A percentile compares a stretch with the other conserved stretches of the same genome.
Evolutionary conservation across 2,113 vertebrate genomes (phyloP).

Genomic region (Chrysochloris asiatica): DNA sequence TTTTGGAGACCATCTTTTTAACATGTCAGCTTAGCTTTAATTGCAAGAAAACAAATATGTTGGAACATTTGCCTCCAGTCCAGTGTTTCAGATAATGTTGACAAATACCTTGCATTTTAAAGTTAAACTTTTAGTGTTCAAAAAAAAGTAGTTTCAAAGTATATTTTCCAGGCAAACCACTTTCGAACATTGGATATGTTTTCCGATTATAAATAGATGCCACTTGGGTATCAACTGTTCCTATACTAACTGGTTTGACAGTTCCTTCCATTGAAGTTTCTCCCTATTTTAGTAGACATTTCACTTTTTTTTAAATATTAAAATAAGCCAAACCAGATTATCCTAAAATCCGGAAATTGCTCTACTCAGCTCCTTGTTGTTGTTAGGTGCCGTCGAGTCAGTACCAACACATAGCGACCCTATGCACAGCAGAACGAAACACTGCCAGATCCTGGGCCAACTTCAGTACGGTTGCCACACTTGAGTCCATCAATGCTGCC

Average conservation of each 20-base stretch:
- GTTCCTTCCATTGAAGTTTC: not conserved
- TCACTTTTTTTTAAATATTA: conserved; percentile 44
- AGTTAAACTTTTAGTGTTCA: conserved; percentile 74
- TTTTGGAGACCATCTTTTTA: conserved; percentile 81
- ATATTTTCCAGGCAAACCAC: not conserved
- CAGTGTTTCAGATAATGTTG: conserved; percentile 82
- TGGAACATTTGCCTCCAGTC: conserved; percentile 82
- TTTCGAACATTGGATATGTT: not conserved
- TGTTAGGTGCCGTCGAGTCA: no score
- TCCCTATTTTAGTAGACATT: not conserved
- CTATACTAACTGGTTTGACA: not conserved
- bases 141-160: conserved; percentile 73
- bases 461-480: no score
- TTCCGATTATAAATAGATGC: not conserved
- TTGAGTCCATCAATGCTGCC: no score
- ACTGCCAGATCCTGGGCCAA: no score
- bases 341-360: conserved; percentile 50
- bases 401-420: no score
- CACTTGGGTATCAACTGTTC: not conserved
- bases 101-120: conserved; percentile 84
- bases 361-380: conserved; percentile 53
- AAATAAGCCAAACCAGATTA: conserved; percentile 59
- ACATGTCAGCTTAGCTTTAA: conserved; percentile 84
- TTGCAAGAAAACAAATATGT: conserved; percentile 86
- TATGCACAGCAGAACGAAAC: no score